Evolutionary conservation across 1,140 invertebrate genomes (phyloP), one percentile per base, ranked within the genome.

Genomic region (Heterodera carotae): DNA sequence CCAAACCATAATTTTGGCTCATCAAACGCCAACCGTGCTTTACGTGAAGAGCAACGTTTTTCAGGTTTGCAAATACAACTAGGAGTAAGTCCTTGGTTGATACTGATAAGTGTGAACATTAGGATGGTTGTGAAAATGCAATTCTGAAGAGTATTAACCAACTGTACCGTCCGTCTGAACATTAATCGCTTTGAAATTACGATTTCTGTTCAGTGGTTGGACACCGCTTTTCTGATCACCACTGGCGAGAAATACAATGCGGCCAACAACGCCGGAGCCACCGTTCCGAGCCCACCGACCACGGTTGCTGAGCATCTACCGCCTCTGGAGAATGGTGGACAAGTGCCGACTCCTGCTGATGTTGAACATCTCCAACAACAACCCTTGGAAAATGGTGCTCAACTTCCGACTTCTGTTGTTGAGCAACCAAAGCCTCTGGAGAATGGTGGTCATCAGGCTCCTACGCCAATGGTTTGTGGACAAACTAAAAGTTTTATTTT

Each of bases 1-100:
- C 33, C 77, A 79, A 66, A 80, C 48, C 6, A 59, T 79, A 18
- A 69, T 79, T n/a, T 67, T 79, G 36, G 78, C 53, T 7, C 56
- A 67, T 10, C 78, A 72, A 10, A 36, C 77, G 27, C 66, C 78
- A 22, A 79, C 78, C 27, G 34, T 59, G 2, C 59, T 75, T 18
- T 79, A 79, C 64, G 78, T 79, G 22, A 70, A 79, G 56, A 80
- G 60, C 43, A 39, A 80, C 25, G 78, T 79, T 6, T 79, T 79
- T 48, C 72, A 74, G 72, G 72, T 74, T 31, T 56, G 48, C 22
- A 56, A 56, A 22, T 56, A 5, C 48, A 12, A 10, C 39, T 8
- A 7, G 36, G 36, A 2, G 36, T 5, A 7, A n/a, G n/a, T n/a
- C n/a, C n/a, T n/a, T n/a, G n/a, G n/a, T n/a, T n/a, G n/a, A n/a